Conservation (phyloP, 2,113 vertebrate species). For the Phrynosoma platyrhinos region DNA sequence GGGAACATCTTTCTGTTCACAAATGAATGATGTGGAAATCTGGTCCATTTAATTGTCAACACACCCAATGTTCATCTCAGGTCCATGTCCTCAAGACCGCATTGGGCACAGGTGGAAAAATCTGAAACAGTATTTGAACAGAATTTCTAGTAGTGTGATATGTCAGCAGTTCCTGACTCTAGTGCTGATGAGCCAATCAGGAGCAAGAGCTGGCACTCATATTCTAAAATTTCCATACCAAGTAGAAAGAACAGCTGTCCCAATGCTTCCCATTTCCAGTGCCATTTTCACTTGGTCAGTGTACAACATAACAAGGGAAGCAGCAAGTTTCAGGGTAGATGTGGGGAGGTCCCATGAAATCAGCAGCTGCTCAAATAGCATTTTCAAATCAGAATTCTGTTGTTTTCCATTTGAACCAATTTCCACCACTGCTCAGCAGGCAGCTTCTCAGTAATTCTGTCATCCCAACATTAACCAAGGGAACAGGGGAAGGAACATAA, state of each 20-base stretch:
- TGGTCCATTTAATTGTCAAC: neutral
- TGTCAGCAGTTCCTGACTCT: neutral
- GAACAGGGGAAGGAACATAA: too few relatives aligned
- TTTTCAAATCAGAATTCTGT: neutral
- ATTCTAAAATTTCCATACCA: neutral
- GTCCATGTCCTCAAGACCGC: neutral
- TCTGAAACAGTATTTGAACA: neutral
- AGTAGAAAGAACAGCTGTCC: too few relatives aligned
- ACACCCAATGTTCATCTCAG: neutral
- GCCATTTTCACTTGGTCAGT: too few relatives aligned
- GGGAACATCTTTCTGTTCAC: neutral
- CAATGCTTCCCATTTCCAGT: too few relatives aligned
- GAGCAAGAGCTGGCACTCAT: neutral
- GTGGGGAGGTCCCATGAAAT: neutral
- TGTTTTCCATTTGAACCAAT: neutral
- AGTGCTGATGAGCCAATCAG: neutral
- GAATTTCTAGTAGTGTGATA: neutral
- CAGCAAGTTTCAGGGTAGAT: neutral
- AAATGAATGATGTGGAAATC: neutral
- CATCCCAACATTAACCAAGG: neutral
- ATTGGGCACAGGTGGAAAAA: neutral
- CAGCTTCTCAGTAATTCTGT: neutral
- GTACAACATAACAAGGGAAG: too few relatives aligned
- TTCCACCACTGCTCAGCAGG: neutral
- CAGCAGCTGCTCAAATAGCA: neutral